Conservation (phyloP, 2,888 invertebrate genomes). For the Pycnomerus fuliginosus region DNA sequence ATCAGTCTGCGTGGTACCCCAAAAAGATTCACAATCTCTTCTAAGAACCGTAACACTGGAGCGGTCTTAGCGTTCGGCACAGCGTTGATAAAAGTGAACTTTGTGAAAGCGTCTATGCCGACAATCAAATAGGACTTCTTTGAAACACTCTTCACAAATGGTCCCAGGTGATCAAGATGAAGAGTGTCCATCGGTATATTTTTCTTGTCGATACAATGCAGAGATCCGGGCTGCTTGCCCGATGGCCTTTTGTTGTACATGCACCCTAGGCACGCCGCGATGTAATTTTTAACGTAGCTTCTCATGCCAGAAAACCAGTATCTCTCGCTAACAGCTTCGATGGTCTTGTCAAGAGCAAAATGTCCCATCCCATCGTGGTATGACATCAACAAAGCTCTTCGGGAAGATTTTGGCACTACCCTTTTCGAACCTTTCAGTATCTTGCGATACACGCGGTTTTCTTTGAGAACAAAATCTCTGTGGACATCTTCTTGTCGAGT, state of each 20-base stretch:
- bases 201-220: background rate
- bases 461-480: too few relatives aligned
- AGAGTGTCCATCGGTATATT: background rate
- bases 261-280: background rate
- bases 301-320: slow-evolving; percentile 33
- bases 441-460: too few relatives aligned
- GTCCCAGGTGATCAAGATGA: background rate
- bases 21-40: slow-evolving; percentile 19
- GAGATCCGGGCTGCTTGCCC: background rate
- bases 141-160: background rate
- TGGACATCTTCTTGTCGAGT: slow-evolving; percentile 13
- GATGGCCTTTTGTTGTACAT: background rate
- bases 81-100: slow-evolving; percentile 18
- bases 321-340: background rate
- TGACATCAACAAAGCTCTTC: slow-evolving; percentile 4
- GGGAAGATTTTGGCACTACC: slow-evolving; percentile 8
- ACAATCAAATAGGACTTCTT: background rate
- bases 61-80: slow-evolving; percentile 20
- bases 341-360: slow-evolving; percentile 1
- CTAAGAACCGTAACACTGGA: slow-evolving; percentile 15
- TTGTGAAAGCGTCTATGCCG: slow-evolving; percentile 2
- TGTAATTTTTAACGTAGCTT: background rate
- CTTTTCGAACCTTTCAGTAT: too few relatives aligned
- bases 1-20: slow-evolving; percentile 26
- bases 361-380: slow-evolving; percentile 6